Evolutionary conservation across 1,140 invertebrate genomes (phyloP).

Genomic region (Drosophila athabasca): DNA sequence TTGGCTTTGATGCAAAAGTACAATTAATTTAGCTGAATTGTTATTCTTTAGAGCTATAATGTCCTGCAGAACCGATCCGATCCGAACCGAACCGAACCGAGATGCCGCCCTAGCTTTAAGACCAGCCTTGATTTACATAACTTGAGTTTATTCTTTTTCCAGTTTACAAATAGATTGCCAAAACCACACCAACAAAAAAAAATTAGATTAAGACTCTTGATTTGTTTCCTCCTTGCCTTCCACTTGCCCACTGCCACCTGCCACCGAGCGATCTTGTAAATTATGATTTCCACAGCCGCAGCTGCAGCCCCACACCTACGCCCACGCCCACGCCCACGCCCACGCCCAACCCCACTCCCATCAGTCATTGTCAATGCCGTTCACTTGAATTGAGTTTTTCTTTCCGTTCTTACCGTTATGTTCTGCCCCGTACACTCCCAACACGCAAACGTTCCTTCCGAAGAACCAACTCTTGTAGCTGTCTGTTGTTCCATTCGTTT

Average conservation of each 20-base stretch:
- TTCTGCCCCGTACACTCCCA: conserved; percentile 23
- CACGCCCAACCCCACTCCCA: no score
- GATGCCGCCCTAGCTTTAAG: conserved; percentile 70
- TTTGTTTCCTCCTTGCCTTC: conserved; percentile 19
- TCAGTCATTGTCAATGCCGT: conserved; percentile 48
- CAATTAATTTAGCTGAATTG: conserved; percentile 51
- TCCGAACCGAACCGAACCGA: conserved; percentile 4
- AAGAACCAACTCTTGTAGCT: conserved; percentile 51
- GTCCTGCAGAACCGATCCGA: conserved; percentile 29
- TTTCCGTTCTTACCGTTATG: conserved; percentile 44
- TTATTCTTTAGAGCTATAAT: conserved; percentile 46
- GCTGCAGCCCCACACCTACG: conserved; percentile 23
- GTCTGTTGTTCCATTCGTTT: conserved; percentile 47
- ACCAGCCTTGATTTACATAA: conserved; percentile 56
- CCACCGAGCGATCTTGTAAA: conserved; percentile 33
- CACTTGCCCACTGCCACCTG: background rate
- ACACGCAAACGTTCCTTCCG: conserved; percentile 16
- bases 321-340: conserved; percentile 9
- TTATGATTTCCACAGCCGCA: conserved; percentile 40
- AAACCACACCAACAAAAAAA: conserved; percentile 42
- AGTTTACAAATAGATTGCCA: no score
- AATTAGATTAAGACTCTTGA: conserved; percentile 39
- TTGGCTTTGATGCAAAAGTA: conserved; percentile 52
- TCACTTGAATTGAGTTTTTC: conserved; percentile 44
- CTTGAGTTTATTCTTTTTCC: conserved; percentile 41